Conservation (phyloP, 2,113 vertebrate genomes). For the Pagrus major region DNA sequence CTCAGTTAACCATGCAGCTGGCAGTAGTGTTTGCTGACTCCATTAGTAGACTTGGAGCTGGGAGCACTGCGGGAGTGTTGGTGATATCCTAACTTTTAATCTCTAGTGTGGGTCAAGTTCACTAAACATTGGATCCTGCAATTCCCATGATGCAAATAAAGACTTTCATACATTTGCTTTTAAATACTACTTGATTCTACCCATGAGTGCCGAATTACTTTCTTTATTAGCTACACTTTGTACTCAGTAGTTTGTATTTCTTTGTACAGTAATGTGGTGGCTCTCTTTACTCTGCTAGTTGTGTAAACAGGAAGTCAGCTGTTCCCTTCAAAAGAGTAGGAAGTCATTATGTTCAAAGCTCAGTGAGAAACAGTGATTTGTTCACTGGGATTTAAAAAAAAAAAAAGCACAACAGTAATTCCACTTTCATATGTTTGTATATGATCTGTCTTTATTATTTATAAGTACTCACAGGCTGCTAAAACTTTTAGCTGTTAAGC, state of each 20-base stretch:
- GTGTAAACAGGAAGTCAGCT: slow-evolving; percentile 46
- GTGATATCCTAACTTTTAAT: not conserved
- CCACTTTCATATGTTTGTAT: not conserved
- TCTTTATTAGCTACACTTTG: no score
- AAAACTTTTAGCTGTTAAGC: not conserved
- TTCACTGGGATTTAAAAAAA: not conserved
- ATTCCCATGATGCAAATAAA: not conserved
- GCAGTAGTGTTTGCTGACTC: no score
- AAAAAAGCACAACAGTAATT: not conserved
- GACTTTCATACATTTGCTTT: not conserved
- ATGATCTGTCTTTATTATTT: not conserved
- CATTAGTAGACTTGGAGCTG: no score
- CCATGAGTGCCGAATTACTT: not conserved
- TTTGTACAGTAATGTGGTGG: not conserved
- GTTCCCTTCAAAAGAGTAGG: slow-evolving; percentile 19
- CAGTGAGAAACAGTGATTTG: not conserved
- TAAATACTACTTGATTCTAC: not conserved
- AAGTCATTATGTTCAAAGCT: slow-evolving; percentile 44
- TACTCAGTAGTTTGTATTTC: no score
- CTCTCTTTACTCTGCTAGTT: not conserved
- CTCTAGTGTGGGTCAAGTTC: not conserved
- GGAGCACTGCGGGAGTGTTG: no score
- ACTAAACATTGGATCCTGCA: not conserved
- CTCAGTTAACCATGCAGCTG: no score
- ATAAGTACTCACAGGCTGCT: not conserved